Evolutionary conservation across 2,113 vertebrate genomes (phyloP).

Genomic region (Rallus limicola): DNA sequence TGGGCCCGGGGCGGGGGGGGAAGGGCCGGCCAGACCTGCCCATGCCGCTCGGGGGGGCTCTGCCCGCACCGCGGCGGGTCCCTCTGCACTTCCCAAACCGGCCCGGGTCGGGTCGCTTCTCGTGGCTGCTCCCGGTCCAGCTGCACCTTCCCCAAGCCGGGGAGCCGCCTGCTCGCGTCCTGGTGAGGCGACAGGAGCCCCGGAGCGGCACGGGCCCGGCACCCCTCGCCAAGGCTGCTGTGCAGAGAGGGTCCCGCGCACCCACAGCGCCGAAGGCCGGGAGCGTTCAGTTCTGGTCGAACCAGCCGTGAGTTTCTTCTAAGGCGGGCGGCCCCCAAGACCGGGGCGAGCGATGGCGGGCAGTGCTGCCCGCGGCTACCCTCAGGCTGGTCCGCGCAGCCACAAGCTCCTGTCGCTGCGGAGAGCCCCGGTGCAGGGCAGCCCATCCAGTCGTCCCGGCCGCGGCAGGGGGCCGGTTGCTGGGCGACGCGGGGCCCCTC

Average conservation of each 20-base stretch:
- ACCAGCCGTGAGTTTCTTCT: neutral
- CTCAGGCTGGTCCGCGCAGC: neutral
- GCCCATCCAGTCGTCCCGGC: neutral
- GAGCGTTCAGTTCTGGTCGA: neutral
- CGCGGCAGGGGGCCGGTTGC: conserved; percentile 17
- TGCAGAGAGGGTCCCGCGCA: neutral
- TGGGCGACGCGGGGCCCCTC: neutral
- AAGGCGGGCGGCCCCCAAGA: neutral
- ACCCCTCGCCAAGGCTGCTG: neutral
- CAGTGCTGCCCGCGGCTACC: neutral
- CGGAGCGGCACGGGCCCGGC: neutral
- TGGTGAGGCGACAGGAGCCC: neutral
- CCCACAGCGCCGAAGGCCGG: neutral
- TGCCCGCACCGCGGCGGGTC: neutral
- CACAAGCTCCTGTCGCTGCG: neutral
- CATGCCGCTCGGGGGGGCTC: too few relatives aligned
- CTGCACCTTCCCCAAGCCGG: neutral
- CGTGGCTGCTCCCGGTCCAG: neutral
- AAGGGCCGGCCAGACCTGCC: too few relatives aligned
- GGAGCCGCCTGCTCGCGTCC: neutral
- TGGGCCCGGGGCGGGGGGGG: neutral
- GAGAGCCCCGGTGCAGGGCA: too few relatives aligned
- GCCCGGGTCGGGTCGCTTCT: neutral
- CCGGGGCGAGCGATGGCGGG: neutral
- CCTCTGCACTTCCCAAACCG: neutral